Evolutionary conservation across 2,888 invertebrate species (phyloP).

Genomic region (Cremastinae sp.): DNA sequence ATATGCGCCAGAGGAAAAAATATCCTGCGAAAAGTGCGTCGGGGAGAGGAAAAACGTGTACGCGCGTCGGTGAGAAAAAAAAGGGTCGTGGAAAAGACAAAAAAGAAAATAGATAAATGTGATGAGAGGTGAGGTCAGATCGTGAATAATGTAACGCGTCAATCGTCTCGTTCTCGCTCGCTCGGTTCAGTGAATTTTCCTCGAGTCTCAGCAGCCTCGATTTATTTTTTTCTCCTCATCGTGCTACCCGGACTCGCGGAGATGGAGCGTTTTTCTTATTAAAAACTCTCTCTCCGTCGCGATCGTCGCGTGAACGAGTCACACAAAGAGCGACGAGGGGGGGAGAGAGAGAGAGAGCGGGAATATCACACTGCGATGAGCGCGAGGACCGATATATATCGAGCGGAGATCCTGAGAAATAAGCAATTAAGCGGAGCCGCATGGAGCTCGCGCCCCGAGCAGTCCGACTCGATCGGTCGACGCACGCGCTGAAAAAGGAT

Average conservation of each 20-base stretch:
- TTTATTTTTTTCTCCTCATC: conserved; percentile 10
- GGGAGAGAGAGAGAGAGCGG: conserved; percentile 20
- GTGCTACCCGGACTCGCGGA: conserved; percentile 1
- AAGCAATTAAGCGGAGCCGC: conserved; percentile 72
- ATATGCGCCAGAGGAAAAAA: neutral
- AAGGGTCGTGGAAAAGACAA: neutral
- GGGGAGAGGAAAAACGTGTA: neutral
- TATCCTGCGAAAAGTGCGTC: neutral
- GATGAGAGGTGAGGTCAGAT: conserved; percentile 40
- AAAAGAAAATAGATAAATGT: conserved; percentile 8
- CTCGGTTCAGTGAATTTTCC: conserved; percentile 17
- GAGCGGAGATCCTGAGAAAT: conserved; percentile 72
- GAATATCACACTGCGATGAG: conserved; percentile 8
- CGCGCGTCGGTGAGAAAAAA: neutral
- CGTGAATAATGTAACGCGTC: conserved; percentile 60
- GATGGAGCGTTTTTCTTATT: conserved; percentile 22
- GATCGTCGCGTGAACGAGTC: conserved; percentile 53
- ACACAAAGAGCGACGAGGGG: conserved; percentile 14
- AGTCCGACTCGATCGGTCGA: neutral
- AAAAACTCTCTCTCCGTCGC: conserved; percentile 29
- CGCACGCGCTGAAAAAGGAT: conserved; percentile 69
- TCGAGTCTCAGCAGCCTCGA: too few species aligned
- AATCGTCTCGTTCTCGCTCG: conserved; percentile 38
- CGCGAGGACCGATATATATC: conserved; percentile 55
- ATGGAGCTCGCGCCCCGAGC: conserved; percentile 53